These are phyloP conservation scores for Apodemia hepburni DNA, from an alignment of 2,888 invertebrate genomes.

Conservation along the genomic window DNA sequence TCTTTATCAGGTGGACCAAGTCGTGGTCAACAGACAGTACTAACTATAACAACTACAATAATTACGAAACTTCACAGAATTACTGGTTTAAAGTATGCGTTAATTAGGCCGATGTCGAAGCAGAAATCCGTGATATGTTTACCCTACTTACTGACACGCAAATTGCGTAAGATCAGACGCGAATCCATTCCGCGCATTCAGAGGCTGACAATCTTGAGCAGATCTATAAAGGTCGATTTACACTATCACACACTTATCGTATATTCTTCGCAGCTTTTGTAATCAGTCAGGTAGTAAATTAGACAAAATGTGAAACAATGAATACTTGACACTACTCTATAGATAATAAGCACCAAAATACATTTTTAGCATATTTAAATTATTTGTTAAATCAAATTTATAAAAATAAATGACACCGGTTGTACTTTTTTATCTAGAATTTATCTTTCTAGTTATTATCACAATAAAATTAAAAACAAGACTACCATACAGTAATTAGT, in stretches of 20 bases:
- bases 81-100: conserved; percentile 3
- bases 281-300: neutral
- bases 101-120: conserved; percentile 3
- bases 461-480: too few species aligned
- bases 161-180: conserved; percentile 8
- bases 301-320: too few species aligned
- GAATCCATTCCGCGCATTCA: conserved; percentile 3
- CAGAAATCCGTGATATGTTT: conserved; percentile 11
- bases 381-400: too few species aligned
- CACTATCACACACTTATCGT: neutral
- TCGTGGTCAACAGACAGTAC: neutral
- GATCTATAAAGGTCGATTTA: neutral
- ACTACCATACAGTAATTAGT: too few species aligned
- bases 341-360: too few species aligned
- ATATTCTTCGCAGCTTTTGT: too few species aligned
- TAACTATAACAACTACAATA: neutral
- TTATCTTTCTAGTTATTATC: too few species aligned
- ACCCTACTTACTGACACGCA: conserved; percentile 11
- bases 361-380: too few species aligned
- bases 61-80: neutral
- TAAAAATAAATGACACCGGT: too few species aligned
- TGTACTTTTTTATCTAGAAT: too few species aligned
- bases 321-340: too few species aligned
- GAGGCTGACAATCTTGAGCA: neutral
- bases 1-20: neutral